Evolutionary conservation across 2,113 vertebrate genomes (phyloP).

Genomic region (Parus major): DNA sequence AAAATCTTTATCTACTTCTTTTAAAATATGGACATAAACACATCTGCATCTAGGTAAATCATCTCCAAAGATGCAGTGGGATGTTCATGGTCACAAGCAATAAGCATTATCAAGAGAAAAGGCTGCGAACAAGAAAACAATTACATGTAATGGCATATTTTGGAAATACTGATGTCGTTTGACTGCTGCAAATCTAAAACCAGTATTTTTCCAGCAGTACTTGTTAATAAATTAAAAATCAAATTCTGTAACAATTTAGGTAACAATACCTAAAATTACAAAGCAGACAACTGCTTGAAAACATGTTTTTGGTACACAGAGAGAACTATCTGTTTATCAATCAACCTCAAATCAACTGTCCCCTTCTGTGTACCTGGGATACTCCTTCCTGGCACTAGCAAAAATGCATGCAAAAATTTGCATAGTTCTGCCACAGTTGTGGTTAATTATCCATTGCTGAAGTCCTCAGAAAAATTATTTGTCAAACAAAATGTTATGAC

Average conservation of each 20-base stretch:
- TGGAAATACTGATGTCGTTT: not conserved
- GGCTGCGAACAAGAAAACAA: not conserved
- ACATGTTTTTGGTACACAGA: not conserved
- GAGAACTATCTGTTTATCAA: not conserved
- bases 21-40: not conserved
- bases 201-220: not conserved
- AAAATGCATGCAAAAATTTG: not conserved
- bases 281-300: not conserved
- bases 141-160: not conserved
- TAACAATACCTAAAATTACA: not conserved
- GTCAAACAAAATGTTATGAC: not conserved
- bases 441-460: not conserved
- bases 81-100: not conserved
- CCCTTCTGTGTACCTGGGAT: not conserved
- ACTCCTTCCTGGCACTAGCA: not conserved
- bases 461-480: slow-evolving; percentile 2
- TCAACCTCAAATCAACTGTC: not conserved
- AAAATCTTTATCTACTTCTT: not conserved
- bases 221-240: not conserved
- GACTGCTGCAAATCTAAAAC: not conserved
- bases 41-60: not conserved
- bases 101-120: not conserved
- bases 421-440: not conserved
- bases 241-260: not conserved
- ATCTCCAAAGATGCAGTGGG: not conserved